Conservation (phyloP, 1,140 invertebrate species). For the Eupeodes corollae region DNA sequence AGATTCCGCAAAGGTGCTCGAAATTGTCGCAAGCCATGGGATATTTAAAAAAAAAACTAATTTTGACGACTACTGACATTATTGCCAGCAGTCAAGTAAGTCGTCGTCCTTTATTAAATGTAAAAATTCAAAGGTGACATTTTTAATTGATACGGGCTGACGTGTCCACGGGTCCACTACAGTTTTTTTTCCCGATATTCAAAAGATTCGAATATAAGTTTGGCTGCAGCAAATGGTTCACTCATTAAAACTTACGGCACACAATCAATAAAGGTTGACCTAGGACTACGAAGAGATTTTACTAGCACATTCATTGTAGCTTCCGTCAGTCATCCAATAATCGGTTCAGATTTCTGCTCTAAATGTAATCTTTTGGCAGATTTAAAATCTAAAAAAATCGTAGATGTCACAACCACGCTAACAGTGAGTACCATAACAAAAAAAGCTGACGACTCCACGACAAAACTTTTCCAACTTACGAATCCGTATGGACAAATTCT, state of each 20-base stretch:
- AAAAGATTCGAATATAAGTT: too few relatives aligned
- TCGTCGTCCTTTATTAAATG: too few relatives aligned
- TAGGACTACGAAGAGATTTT: conserved; percentile 23
- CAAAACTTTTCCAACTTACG: neutral
- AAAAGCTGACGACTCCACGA: neutral
- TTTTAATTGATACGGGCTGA: too few relatives aligned
- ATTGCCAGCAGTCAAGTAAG: too few relatives aligned
- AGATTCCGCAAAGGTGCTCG: too few relatives aligned
- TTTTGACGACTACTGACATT: too few relatives aligned
- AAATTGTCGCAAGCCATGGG: too few relatives aligned
- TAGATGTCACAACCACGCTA: conserved; percentile 17
- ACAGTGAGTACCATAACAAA: neutral
- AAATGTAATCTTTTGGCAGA: conserved; percentile 27
- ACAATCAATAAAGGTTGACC: conserved; percentile 20
- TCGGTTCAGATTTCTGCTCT: conserved; percentile 34
- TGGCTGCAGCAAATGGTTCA: too few relatives aligned
- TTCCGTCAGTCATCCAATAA: conserved; percentile 27
- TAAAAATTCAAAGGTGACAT: too few relatives aligned
- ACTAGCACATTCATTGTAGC: conserved; percentile 37
- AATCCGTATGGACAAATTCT: conserved; percentile 10
- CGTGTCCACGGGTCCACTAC: too few relatives aligned
- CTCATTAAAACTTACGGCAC: conserved; percentile 30
- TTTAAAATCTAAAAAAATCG: conserved; percentile 15
- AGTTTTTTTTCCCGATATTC: too few relatives aligned
- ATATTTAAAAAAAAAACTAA: too few relatives aligned